A percentile compares a stretch with the other conserved stretches of the same genome.
Evolutionary conservation across 2,113 vertebrate species (phyloP).

Genomic region (Desmodus rotundus): DNA sequence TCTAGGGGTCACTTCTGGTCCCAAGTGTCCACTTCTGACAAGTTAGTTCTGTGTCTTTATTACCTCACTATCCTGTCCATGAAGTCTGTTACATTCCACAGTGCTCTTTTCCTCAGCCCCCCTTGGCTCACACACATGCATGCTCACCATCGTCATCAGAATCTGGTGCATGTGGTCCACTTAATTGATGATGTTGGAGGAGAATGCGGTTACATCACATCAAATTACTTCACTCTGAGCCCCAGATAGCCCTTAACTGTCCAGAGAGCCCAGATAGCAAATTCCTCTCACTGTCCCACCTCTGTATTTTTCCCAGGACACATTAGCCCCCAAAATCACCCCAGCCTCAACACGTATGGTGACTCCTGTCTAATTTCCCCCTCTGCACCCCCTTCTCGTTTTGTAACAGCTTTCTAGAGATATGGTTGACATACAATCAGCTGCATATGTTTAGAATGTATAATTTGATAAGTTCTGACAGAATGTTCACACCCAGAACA

Average conservation of each 20-base stretch:
- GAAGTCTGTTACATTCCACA: neutral
- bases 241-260: rapidly evolving
- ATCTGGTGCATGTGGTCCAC: rapidly evolving
- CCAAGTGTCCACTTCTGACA: neutral
- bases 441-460: neutral
- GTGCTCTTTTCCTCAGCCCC: neutral
- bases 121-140: too few relatives aligned
- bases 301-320: neutral
- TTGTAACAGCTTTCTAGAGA: neutral
- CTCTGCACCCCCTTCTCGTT: neutral
- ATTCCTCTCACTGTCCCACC: neutral
- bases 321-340: rapidly evolving
- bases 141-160: neutral
- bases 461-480: neutral
- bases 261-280: too few relatives aligned
- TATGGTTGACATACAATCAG: too few relatives aligned
- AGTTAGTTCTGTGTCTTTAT: neutral
- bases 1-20: neutral
- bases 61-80: rapidly evolving
- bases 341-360: neutral
- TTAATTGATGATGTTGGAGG: neutral
- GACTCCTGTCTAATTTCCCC: neutral
- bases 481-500: neutral
- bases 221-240: neutral
- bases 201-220: too few relatives aligned